Base-by-base conservation (phyloP, 2,113 vertebrate genomes). In the Thymallus thymallus region DNA sequence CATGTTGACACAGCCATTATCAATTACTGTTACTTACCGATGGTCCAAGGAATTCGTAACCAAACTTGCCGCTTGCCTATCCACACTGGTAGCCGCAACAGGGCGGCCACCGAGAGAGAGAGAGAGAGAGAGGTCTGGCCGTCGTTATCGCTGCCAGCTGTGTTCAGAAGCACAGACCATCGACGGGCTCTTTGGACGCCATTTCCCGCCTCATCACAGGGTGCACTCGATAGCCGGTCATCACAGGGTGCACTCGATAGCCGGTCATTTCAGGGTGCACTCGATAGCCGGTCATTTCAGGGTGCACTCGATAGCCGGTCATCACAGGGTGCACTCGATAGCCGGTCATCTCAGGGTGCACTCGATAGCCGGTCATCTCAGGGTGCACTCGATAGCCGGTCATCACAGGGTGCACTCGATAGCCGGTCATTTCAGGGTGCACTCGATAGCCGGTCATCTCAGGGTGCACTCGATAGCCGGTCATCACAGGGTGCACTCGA, bases 191-290 rank as follows among this genome's bases (percentile, higher is more conserved):
- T 75, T 76, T 62, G 67, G 90, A 86, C 90, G 90, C 90, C 89
- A 91, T 91, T 91, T 91, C 90, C 90, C 89, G 90, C 90, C 89
- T 90, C 86, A 83, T 82, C 88, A 86, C 86, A 89, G 76, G 81
- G 86, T 86, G 87, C 86, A 80, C 67, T 66, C 18, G 64, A 32
- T 66, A n/a, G n/a, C n/a, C n/a, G n/a, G n/a, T 90, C 86, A 83
- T 82, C 88, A 86, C 86, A 89, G 76, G 81, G 86, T 86, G 87
- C 86, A 80, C 67, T 66, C 18, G 64, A 32, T 66, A n/a, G n/a
- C n/a, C n/a, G n/a, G n/a, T 90, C 86, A 83, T 82, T 87, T 85
- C 86, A 89, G 76, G 81, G 86, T 86, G 87, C 86, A 80, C 67
- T 66, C 18, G 64, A 32, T 66, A n/a, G n/a, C n/a, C n/a, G n/a